Base-by-base conservation (phyloP, 2,888 invertebrate genomes). In the Cephus rjabovi region DNA sequence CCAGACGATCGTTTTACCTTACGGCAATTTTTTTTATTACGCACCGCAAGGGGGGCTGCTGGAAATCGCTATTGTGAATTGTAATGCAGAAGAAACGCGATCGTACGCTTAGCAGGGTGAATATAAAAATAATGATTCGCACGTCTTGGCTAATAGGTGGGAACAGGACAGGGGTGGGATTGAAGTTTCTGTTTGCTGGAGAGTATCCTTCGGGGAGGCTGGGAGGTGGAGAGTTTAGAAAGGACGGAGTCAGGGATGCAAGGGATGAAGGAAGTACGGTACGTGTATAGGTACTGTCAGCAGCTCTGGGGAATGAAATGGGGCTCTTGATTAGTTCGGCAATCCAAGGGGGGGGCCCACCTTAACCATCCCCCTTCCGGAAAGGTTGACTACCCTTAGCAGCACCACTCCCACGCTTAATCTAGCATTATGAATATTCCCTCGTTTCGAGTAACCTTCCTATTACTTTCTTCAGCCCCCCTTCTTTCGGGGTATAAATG, bases 361-460 rank as follows among this genome's bases (percentile, higher is more conserved):
- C 56, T 56, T 56, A 56, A 56, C 23, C 56, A 23, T 15, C 15
- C 83, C 85, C 82, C 75, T 76, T 79, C 81, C 76, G 6, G 56
- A 56, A 56, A 56, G 56, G 56, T 56, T 75, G 76, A 73, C 71
- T 75, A 76, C 75, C 34, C 77, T 79, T 79, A 77, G 76, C 79
- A 80, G 83, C 80, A 23, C 81, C 82, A 82, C 86, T 87, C 83
- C 82, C 87, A 83, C 85, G 87, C 82, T 89, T 89, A 90, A 90
- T 90, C 89, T 88, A 84, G 87, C 87, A 89, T 90, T 89, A 90
- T 90, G 90, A 90, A 90, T 90, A 90, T 90, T 89, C 89, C 84
- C 89, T 87, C 83, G 75, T 84, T 84, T 79, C 80, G 79, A 78
- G 56, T 56, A 56, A 56, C 56, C 56, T 56, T 56, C 56, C 56